Conservation (phyloP, 2,888 invertebrate species). For the Cheilosia urbana region DNA sequence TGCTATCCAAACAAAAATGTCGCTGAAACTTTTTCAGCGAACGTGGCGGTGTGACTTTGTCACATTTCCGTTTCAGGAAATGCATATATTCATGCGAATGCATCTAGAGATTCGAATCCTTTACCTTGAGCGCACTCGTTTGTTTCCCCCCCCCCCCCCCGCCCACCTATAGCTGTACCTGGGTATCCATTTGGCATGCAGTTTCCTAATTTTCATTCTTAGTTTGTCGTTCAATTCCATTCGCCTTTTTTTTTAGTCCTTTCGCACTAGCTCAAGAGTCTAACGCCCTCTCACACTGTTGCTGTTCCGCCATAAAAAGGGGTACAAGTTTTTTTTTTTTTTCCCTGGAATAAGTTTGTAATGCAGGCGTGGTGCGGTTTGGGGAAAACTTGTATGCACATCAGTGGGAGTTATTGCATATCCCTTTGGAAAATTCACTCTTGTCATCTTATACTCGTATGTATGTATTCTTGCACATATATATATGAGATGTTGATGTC, state of each 20-base stretch:
- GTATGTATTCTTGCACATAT: slow-evolving; percentile 1
- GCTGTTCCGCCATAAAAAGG: slow-evolving; percentile 7
- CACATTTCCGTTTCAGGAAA: slow-evolving; percentile 58
- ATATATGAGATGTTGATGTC: slow-evolving; percentile 42
- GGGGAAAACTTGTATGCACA: not conserved
- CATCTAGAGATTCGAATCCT: slow-evolving; percentile 17
- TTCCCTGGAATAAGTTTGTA: slow-evolving; percentile 35
- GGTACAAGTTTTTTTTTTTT: slow-evolving; percentile 21
- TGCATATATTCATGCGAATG: slow-evolving; percentile 40
- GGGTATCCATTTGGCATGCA: slow-evolving; percentile 34
- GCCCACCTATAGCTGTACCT: not conserved
- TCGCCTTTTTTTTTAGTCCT: slow-evolving; percentile 28
- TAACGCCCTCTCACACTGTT: slow-evolving; percentile 1
- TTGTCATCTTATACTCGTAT: not conserved
- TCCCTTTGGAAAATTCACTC: slow-evolving; percentile 42
- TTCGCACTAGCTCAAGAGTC: not conserved
- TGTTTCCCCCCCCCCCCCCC: slow-evolving; percentile 9
- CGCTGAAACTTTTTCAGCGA: slow-evolving; percentile 22
- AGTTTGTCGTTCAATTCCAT: slow-evolving; percentile 57
- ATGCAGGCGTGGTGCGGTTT: not conserved
- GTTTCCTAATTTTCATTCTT: slow-evolving; percentile 66
- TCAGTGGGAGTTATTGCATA: slow-evolving; percentile 57
- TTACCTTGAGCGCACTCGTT: slow-evolving; percentile 28
- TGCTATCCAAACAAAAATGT: not conserved
- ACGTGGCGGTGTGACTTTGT: slow-evolving; percentile 54